Evolutionary conservation across 1,140 invertebrate species (phyloP).

Genomic region (Hyposmocoma kahamanoa): DNA sequence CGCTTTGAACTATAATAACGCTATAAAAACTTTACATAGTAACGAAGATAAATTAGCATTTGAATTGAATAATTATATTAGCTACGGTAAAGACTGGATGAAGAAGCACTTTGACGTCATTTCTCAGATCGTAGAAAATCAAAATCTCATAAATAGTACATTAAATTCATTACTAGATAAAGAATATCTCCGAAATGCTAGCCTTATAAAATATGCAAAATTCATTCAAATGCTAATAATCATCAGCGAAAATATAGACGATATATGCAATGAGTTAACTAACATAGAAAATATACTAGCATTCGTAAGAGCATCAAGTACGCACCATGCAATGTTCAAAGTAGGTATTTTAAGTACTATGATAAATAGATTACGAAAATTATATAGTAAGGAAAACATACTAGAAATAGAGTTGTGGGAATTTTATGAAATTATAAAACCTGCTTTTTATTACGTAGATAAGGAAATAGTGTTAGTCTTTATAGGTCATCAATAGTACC

Average conservation of each 20-base stretch:
- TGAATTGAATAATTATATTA: constrained; percentile 12
- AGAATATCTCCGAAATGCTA: background rate
- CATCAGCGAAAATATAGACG: background rate
- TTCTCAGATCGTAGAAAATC: background rate
- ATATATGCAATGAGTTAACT: background rate
- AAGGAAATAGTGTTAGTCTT: too few species aligned
- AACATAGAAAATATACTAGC: background rate
- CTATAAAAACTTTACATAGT: background rate
- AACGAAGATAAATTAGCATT: background rate
- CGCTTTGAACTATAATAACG: background rate
- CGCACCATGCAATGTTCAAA: background rate
- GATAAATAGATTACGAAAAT: background rate
- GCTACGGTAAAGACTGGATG: background rate
- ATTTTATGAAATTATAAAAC: too few species aligned
- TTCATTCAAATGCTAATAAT: background rate
- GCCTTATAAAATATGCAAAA: too few species aligned
- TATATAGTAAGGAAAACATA: background rate
- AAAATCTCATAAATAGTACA: background rate
- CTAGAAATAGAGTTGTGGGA: background rate
- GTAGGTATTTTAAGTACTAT: background rate
- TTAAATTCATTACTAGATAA: background rate
- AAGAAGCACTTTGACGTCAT: background rate
- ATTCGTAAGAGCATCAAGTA: background rate
- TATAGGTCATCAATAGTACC: too few species aligned
- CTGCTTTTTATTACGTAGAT: too few species aligned